Evolutionary conservation across 2,797 vertebrate species (phyloP), one percentile per base, ranked within the genome.

Genomic region (Euphonia xanthogaster): DNA sequence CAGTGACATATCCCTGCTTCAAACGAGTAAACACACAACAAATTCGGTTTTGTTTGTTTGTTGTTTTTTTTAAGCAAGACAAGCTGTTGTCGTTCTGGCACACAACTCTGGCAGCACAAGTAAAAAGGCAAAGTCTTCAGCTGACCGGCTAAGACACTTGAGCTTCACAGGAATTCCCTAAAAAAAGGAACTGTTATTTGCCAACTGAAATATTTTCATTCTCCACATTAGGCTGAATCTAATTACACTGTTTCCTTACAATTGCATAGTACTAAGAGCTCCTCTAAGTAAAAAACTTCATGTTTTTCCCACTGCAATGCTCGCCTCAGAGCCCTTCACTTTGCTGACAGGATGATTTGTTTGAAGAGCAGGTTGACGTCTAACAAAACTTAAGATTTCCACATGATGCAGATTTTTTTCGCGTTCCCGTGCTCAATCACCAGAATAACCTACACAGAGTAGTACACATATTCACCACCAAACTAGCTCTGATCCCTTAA

Each of bases 191-290:
- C 72, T 70, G 57, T 61, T 72, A 80, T 75, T 94, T 78, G 91
- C 94, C 94, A 95, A 86, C 51, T 48, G 92, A 94, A 94, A 91
- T 91, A 92, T 92, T 96, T 97, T 94, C 82, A 53, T 77, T 94
- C 70, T 75, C 63, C 72, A 55, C 91, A 63, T 92, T 92, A 94
- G 33, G 44, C 58, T 92, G 88, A 96, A 85, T 91, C 54, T 95
- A 89, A 93, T 96, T 90, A 89, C 47, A 40, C 57, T 67, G 51
- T 57, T 97, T 88, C 89, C 85, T 94, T 75, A 48, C 61, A 88
- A 88, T 51, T 75, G 68, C 65, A 67, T n/a, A 50, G 76, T 31
- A 63, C 30, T 72, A 71, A 70, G 45, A 50, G 45, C 24, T 85
- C 53, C 53, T 75, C 65, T 45, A 90, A 90, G 60, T 50, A 42